These are phyloP conservation scores for Erebia palarica DNA, from an alignment of 2,888 invertebrate species.

Conservation along the genomic window DNA sequence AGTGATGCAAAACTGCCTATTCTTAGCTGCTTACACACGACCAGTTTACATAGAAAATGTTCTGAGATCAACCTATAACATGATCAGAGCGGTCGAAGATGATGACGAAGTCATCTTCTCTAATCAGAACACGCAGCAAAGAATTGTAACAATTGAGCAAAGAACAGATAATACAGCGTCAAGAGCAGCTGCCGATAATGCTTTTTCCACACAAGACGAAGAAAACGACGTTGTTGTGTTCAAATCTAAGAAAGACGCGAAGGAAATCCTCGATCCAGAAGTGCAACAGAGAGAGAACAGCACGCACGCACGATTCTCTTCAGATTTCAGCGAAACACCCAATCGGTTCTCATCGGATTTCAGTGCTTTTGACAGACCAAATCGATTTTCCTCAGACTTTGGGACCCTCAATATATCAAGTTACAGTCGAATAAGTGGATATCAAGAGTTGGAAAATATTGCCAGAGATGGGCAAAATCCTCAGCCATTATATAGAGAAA, in stretches of 20 bases:
- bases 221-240: constrained; percentile 72
- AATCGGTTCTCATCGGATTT: constrained; percentile 68
- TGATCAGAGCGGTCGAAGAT: constrained; percentile 72
- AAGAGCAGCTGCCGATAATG: constrained; percentile 41
- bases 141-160: constrained; percentile 37
- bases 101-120: constrained; percentile 84
- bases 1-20: constrained; percentile 81
- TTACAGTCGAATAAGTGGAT: constrained; percentile 59
- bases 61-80: constrained; percentile 72
- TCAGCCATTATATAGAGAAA: constrained; percentile 81
- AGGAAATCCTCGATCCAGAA: constrained; percentile 67
- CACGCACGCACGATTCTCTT: constrained; percentile 58
- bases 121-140: constrained; percentile 54
- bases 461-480: constrained; percentile 67
- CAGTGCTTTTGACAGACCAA: constrained; percentile 43
- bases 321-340: constrained; percentile 55
- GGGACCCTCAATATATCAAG: constrained; percentile 60
- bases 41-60: constrained; percentile 79
- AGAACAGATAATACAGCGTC: constrained; percentile 23
- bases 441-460: constrained; percentile 71
- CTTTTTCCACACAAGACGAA: constrained; percentile 56
- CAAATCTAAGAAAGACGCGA: constrained; percentile 65
- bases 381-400: constrained; percentile 67
- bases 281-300: constrained; percentile 60
- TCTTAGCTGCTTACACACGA: constrained; percentile 77